Percentiles rank a stretch among this genome's conserved stretches.
These are phyloP conservation scores for Patella caerulea DNA, from an alignment of 2,888 invertebrate genomes.

Conservation along the genomic window DNA sequence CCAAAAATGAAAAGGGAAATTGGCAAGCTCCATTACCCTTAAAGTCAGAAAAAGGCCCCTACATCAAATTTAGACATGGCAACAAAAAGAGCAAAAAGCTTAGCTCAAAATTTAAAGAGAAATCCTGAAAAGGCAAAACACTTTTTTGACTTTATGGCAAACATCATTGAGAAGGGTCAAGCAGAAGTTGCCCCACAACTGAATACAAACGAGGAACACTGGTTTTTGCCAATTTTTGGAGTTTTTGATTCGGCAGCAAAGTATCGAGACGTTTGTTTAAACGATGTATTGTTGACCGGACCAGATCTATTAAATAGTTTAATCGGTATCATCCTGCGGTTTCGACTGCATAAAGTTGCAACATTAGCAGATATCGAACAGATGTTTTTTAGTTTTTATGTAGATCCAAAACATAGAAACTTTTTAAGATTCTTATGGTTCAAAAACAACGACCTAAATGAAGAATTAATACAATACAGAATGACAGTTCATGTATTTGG, in stretches of 20 bases:
- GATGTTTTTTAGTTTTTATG: neutral
- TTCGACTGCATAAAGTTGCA: neutral
- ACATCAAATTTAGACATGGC: constrained; percentile 16
- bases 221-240: constrained; percentile 4
- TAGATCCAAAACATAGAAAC: no score
- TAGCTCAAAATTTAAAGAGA: constrained; percentile 9
- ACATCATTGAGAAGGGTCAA: neutral
- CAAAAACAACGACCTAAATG: neutral
- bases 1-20: constrained; percentile 1
- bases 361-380: neutral
- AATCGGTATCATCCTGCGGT: neutral
- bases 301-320: neutral
- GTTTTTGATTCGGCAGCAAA: constrained; percentile 5
- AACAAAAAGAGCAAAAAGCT: neutral
- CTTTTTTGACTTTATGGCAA: constrained; percentile 16
- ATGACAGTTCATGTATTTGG: neutral
- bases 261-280: neutral
- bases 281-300: neutral
- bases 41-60: neutral
- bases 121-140: constrained; percentile 13
- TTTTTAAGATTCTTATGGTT: neutral
- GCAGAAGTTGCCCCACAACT: constrained; percentile 24
- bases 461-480: neutral
- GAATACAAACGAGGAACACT: neutral
- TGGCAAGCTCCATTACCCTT: constrained; percentile 20